Base-by-base conservation (phyloP, 2,888 invertebrate species). In the Leptarthrus brevirostris region DNA sequence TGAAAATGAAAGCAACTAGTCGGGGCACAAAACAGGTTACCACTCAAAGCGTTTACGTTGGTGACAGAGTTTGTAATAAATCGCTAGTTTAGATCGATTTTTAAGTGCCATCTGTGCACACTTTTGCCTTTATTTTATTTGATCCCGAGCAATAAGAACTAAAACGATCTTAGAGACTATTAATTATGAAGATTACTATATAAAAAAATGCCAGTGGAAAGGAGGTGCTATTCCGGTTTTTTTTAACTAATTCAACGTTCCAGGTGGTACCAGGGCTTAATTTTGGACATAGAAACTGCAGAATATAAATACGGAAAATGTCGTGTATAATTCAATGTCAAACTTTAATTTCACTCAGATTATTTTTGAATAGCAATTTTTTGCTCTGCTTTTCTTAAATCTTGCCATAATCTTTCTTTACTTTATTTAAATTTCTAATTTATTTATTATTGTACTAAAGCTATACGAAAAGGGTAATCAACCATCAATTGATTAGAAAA, bases 41-140 rank as follows among this genome's bases (percentile, higher is more conserved):
- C 34, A 36, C 18, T 26, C n/a, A 16, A n/a, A 12, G 16, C 20
- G n/a, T 36, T 58, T 58, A 58, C 22, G 58, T 58, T 36, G 58
- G 58, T 36, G 34, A 58, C 58, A 58, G 20, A 34, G 36, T 40
- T 58, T 58, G 58, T 58, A 58, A 58, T 58, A 36, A 58, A 58
- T 58, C 36, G 16, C n/a, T 40, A n/a, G n/a, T n/a, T 12, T 3
- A 40, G 40, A n/a, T 3, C 3, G 30, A 30, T 40, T 40, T 10
- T 40, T 10, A 40, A 40, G 40, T 40, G 40, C 3, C 40, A 40
- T 40, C n/a, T 40, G 40, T 40, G 40, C 3, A 6, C 8, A 40
- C 40, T 58, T 34, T 58, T 58, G n/a, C 36, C 36, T 18, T 58
- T 58, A 36, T 40, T 58, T 18, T 34, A 36, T 18, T 5, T 18